Evolutionary conservation across 2,113 vertebrate genomes (phyloP), one percentile per base, ranked within the genome.

Genomic region (Nipponia nippon): DNA sequence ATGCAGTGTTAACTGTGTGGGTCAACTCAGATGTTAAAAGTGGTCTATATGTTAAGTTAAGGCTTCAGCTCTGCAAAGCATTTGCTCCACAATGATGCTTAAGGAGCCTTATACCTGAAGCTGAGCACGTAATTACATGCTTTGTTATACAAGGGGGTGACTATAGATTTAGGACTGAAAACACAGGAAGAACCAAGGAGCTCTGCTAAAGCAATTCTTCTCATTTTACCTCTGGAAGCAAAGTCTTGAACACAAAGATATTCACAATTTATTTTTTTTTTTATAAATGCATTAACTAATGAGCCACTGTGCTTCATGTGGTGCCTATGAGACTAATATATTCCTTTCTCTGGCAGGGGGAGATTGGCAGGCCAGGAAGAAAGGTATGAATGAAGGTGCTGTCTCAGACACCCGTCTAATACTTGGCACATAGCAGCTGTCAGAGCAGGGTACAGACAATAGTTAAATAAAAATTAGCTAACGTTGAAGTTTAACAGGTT

Each of bases 301-400:
- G 62, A 95, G 23, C n/a, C 34, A 36, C 75, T 58, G 59, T 70
- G 21, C 34, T 69, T 85, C 3, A 0, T 44, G 26, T 56, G 70
- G 20, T 89, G 53, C 52, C 66, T 71, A 16, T n/a, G 46, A 62
- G 65, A 79, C 86, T 98, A 47, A 98, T n/a, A 7, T 62, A 19
- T 96, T 92, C 72, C 91, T 97, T 97, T 95, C 50, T 95, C 98
- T 97, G 93, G 91, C 98, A 99, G 99, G 99, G 99, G 97, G 99
- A 99, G 98, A 99, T 99, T 93, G 99, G 99, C 98, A 98, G 99
- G 98, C 99, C 99, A 81, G 99, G 99, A 98, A 99, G 99, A 98
- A 99, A 99, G 99, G 99, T 99, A 99, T 97, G 98, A 85, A 81
- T 30, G 23, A 55, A 95, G 27, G 42, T 86, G 49, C 44, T 83